Evolutionary conservation across 2,888 invertebrate species (phyloP).

Genomic region (Tenodera sinensis): DNA sequence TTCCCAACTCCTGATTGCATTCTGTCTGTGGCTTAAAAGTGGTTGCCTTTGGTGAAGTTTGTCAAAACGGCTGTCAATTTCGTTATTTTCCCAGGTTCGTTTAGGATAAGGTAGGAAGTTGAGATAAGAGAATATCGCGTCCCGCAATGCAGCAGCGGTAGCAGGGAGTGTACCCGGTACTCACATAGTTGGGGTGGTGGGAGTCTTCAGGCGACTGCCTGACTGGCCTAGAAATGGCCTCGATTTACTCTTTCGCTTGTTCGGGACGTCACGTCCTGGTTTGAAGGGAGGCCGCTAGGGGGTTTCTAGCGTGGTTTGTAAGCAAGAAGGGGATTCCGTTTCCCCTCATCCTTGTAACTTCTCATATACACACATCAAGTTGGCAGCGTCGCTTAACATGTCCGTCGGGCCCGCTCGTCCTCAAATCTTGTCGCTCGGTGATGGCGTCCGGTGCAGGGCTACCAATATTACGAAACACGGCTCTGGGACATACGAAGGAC

Average conservation of each 20-base stretch:
- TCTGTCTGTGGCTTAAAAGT: too few relatives aligned
- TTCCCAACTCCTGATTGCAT: too few relatives aligned
- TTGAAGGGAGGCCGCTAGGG: slow-evolving; percentile 32
- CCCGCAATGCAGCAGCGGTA: neutral
- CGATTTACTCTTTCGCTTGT: slow-evolving; percentile 26
- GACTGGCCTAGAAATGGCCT: slow-evolving; percentile 33
- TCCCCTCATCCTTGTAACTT: slow-evolving; percentile 29
- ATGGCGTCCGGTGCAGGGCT: slow-evolving; percentile 5
- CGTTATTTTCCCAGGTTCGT: too few relatives aligned
- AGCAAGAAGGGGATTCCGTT: slow-evolving; percentile 19
- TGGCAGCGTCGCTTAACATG: slow-evolving; percentile 6
- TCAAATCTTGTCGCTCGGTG: slow-evolving; percentile 6
- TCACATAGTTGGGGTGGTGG: neutral
- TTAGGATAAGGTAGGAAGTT: neutral
- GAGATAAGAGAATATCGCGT: neutral
- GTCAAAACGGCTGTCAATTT: too few relatives aligned
- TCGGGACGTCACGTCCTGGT: slow-evolving; percentile 31
- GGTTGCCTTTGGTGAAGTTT: too few relatives aligned
- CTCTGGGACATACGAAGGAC: slow-evolving; percentile 38
- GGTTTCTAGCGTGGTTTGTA: slow-evolving; percentile 28
- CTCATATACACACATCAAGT: slow-evolving; percentile 32
- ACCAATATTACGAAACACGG: slow-evolving; percentile 30
- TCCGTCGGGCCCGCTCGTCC: neutral
- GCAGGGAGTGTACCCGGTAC: neutral
- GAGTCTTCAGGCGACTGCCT: slow-evolving; percentile 29